Percentiles rank a stretch among this genome's conserved stretches.
These are phyloP conservation scores for Ferdinandea cuprea DNA, from an alignment of 2,888 invertebrate genomes.

Conservation along the genomic window DNA sequence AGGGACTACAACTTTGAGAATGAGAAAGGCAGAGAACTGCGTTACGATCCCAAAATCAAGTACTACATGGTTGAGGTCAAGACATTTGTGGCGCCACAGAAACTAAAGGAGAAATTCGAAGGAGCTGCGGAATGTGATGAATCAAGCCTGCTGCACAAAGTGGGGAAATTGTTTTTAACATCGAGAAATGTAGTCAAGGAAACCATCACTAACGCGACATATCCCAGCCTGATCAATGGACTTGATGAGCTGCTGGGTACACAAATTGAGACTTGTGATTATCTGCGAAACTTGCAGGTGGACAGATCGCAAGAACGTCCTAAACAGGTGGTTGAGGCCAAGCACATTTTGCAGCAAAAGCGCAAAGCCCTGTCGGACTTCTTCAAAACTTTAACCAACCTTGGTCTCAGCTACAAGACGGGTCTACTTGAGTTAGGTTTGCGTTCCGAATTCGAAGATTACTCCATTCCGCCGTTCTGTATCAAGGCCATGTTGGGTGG, in stretches of 20 bases:
- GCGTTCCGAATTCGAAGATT: conserved; percentile 85
- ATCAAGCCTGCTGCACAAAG: conserved; percentile 77
- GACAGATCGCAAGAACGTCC: conserved; percentile 84
- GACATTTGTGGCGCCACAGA: conserved; percentile 80
- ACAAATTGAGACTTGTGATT: conserved; percentile 87
- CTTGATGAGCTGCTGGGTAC: conserved; percentile 87
- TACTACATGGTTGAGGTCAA: conserved; percentile 80
- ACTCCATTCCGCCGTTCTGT: conserved; percentile 88
- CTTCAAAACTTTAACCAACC: conserved; percentile 89
- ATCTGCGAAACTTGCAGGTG: conserved; percentile 85
- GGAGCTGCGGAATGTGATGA: conserved; percentile 32
- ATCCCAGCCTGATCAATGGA: conserved; percentile 86
- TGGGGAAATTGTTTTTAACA: conserved; percentile 85
- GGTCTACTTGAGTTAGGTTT: conserved; percentile 87
- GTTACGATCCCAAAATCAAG: conserved; percentile 80
- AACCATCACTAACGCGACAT: conserved; percentile 85
- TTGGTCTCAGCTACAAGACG: conserved; percentile 92
- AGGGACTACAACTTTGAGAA: conserved; percentile 80
- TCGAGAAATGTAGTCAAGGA: conserved; percentile 87
- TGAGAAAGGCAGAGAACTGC: conserved; percentile 80
- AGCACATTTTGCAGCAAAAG: conserved; percentile 92
- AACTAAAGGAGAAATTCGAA: conserved; percentile 76
- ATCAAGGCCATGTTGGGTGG: conserved; percentile 85
- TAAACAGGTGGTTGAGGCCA: conserved; percentile 91
- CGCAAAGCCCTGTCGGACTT: conserved; percentile 93